Conservation (phyloP, 2,888 invertebrate genomes). For the Podotricha telesiphe region DNA sequence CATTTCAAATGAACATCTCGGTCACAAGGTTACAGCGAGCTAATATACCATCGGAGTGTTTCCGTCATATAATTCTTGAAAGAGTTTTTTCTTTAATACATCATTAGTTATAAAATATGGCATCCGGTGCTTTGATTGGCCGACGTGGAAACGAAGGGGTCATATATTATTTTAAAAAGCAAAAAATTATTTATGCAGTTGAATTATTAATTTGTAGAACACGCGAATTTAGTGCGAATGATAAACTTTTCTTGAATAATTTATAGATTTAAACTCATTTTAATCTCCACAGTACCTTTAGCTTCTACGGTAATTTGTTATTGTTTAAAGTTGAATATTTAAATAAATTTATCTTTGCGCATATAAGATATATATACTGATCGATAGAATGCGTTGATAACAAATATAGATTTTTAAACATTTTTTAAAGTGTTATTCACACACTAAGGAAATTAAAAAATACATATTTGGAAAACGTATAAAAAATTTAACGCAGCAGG, state of each 20-base stretch:
- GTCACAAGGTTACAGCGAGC: slow-evolving; percentile 53
- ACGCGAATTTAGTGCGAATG: background rate
- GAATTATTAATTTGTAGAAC: slow-evolving; percentile 27
- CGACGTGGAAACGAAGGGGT: slow-evolving; percentile 34
- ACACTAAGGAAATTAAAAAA: too few species aligned
- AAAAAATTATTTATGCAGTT: slow-evolving; percentile 44
- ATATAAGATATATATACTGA: too few species aligned
- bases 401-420: too few species aligned
- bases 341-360: too few species aligned
- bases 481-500: too few species aligned
- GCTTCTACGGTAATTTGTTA: too few species aligned
- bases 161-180: slow-evolving; percentile 39
- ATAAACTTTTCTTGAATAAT: slow-evolving; percentile 3
- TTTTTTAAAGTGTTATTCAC: too few species aligned
- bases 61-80: slow-evolving; percentile 48
- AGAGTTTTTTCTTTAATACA: slow-evolving; percentile 41
- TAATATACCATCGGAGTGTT: slow-evolving; percentile 52
- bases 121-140: slow-evolving; percentile 58
- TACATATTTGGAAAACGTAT: too few species aligned
- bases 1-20: slow-evolving; percentile 43
- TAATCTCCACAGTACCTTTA: too few species aligned
- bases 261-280: background rate
- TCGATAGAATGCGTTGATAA: too few species aligned
- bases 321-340: too few species aligned
- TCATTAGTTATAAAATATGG: slow-evolving; percentile 52